Evolutionary conservation across 2,888 invertebrate genomes (phyloP), one percentile per base, ranked within the genome.

Genomic region (Diarsia brunnea): DNA sequence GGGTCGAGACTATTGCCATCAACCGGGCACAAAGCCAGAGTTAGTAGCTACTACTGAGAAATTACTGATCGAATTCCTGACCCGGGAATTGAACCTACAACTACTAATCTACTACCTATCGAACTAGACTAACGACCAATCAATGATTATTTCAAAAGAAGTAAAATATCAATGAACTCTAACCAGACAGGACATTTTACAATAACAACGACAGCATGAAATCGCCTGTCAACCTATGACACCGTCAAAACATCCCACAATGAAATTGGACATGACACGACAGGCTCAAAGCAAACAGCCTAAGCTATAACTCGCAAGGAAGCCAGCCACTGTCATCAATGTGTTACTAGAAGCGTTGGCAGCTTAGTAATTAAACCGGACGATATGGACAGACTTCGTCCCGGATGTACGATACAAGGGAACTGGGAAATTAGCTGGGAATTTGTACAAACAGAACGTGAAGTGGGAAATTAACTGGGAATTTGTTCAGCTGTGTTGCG

Each of bases 361-460:
- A 85, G 88, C 83, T 84, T 78, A 81, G 89, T 90, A 90, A 92
- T 91, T 90, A 90, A 91, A 90, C 89, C 87, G 87, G 89, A 90
- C 90, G 90, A 88, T 89, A 88, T 86, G 84, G 87, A 90, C 88
- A 86, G 88, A 87, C 86, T 81, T 82, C 70, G 61, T 67, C 88
- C 73, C 83, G 79, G 85, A 87, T 85, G 78, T 87, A 84, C 65
- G 78, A 85, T 76, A 61, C 71, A 79, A 70, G 71, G 43, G 73
- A 75, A 81, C 74, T 75, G 74, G 78, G 77, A 81, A 84, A 84
- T 81, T 81, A 84, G 66, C 82, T 70, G 69, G 53, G 82, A 69
- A 84, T 80, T 82, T 68, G 70, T 77, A 77, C 81, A 73, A 84
- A 83, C 69, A 84, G 69, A 73, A 73, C 60, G 73, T 47, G 69